These are phyloP conservation scores for Myiotriccus ornatus DNA, from an alignment of 2,797 vertebrate genomes.

Conservation along the genomic window DNA sequence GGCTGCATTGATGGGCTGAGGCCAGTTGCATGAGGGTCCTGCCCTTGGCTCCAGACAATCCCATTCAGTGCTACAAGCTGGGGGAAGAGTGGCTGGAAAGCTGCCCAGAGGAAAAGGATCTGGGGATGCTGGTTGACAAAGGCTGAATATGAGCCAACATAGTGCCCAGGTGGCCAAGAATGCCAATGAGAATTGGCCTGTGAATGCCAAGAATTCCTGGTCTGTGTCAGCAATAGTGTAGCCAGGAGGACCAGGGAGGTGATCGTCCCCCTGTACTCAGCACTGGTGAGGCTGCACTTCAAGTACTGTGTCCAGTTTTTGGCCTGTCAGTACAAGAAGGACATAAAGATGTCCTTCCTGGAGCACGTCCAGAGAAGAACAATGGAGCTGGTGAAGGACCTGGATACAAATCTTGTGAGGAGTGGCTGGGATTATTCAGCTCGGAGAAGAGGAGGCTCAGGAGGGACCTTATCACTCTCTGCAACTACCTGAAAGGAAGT, in stretches of 20 bases:
- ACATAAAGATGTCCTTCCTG: neutral
- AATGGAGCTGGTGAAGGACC: neutral
- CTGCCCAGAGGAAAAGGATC: no score
- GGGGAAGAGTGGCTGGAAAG: no score
- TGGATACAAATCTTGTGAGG: neutral
- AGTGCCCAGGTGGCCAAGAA: no score
- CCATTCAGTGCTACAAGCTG: no score
- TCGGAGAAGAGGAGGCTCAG: neutral
- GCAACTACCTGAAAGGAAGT: neutral
- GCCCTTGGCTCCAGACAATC: no score
- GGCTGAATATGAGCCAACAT: no score
- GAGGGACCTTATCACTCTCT: accelerated
- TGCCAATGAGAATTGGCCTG: no score
- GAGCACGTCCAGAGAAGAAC: accelerated
- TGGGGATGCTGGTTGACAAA: no score
- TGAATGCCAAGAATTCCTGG: no score
- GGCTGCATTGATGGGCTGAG: no score
- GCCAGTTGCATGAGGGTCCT: no score
- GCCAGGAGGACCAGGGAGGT: neutral
- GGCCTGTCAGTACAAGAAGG: neutral
- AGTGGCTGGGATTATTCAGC: neutral
- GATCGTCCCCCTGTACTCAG: neutral
- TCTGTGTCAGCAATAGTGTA: neutral
- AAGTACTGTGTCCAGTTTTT: neutral
- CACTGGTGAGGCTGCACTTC: neutral